These are phyloP conservation scores for Pachliopta kotzebuea DNA, from an alignment of 2,888 invertebrate species.

Conservation along the genomic window DNA sequence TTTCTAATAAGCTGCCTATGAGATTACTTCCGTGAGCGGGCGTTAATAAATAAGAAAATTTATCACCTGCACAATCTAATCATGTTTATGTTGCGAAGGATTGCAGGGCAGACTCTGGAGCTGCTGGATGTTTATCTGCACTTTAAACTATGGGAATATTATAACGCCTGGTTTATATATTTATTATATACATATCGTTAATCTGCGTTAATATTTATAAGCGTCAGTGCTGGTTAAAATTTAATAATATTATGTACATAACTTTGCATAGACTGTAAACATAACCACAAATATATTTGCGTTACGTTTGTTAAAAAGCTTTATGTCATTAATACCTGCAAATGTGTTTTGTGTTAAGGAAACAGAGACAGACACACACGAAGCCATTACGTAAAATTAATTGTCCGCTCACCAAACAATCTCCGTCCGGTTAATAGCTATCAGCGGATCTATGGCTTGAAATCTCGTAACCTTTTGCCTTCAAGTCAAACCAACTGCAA, in stretches of 20 bases:
- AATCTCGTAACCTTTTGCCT: slow-evolving; percentile 77
- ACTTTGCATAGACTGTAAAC: too few species aligned
- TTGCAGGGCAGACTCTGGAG: slow-evolving; percentile 42
- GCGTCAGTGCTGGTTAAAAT: slow-evolving; percentile 60
- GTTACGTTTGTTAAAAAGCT: too few species aligned
- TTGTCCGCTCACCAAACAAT: slow-evolving; percentile 74
- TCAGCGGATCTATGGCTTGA: slow-evolving; percentile 73
- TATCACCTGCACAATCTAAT: slow-evolving; percentile 65
- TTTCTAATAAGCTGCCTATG: too few species aligned
- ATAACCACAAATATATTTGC: too few species aligned
- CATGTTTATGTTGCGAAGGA: slow-evolving; percentile 70
- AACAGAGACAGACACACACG: slow-evolving; percentile 59
- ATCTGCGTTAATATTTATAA: slow-evolving; percentile 58
- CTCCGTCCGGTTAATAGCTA: slow-evolving; percentile 73
- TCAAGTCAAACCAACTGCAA: slow-evolving; percentile 59
- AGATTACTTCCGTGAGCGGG: slow-evolving; percentile 51
- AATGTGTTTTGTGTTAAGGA: slow-evolving; percentile 66
- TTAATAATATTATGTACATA: too few species aligned
- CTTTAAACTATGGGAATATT: slow-evolving; percentile 67
- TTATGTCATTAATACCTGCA: slow-evolving; percentile 45
- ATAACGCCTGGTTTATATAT: slow-evolving; percentile 58
- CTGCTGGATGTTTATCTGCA: slow-evolving; percentile 47
- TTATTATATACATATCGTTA: slow-evolving; percentile 66
- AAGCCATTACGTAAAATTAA: slow-evolving; percentile 73
- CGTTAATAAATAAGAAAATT: slow-evolving; percentile 70